Conservation (phyloP, 2,888 invertebrate genomes). For the Caenorhabditis plicata region DNA sequence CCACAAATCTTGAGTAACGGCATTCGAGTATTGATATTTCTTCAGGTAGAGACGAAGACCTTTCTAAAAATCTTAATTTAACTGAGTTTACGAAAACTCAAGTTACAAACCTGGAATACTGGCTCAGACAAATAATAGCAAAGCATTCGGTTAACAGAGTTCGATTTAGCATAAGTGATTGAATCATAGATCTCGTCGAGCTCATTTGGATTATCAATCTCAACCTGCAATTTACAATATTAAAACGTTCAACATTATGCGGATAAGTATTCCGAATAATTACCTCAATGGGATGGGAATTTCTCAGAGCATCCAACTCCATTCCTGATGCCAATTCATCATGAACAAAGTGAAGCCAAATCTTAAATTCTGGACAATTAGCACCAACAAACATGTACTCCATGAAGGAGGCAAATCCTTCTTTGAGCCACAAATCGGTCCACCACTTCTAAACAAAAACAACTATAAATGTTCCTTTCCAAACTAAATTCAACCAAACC, state of each 20-base stretch:
- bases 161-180: constrained; percentile 93
- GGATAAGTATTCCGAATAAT: too few species aligned
- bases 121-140: constrained; percentile 89
- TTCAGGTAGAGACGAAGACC: constrained; percentile 89
- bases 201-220: constrained; percentile 88
- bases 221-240: constrained; percentile 68
- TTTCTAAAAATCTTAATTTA: too few species aligned
- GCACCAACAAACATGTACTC: constrained; percentile 90
- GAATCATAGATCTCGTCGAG: constrained; percentile 92
- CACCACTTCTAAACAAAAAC: constrained; percentile 60
- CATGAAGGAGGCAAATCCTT: constrained; percentile 92
- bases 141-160: constrained; percentile 86
- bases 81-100: too few species aligned
- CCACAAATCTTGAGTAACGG: constrained; percentile 92
- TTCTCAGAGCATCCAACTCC: constrained; percentile 78
- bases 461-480: neutral
- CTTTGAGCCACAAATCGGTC: constrained; percentile 84
- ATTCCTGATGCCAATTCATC: constrained; percentile 81
- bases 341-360: constrained; percentile 93
- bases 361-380: constrained; percentile 90
- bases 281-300: constrained; percentile 91
- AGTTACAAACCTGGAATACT: too few species aligned
- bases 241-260: neutral
- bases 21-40: constrained; percentile 83
- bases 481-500: constrained; percentile 67